Evolutionary conservation across 2,797 vertebrate genomes (phyloP).

Genomic region (Enteromius mattozi): DNA sequence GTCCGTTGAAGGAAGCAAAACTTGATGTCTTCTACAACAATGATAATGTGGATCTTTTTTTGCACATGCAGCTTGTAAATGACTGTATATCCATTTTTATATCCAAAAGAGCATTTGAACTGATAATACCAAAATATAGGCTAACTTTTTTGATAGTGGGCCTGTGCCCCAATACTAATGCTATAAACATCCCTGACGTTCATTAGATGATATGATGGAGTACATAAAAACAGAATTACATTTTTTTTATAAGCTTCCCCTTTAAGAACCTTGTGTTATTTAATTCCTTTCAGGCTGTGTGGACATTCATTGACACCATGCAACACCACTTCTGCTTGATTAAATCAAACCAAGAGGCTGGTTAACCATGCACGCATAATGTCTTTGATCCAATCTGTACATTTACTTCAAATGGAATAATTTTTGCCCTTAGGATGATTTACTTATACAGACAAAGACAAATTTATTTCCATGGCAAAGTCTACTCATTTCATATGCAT

Average conservation of each 20-base stretch:
- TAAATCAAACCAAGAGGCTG: constrained; percentile 21
- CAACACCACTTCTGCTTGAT: constrained; percentile 8
- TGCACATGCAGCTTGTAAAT: not conserved
- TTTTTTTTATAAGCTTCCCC: not conserved
- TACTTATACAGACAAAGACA: not conserved
- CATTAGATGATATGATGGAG: not conserved
- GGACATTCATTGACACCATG: not conserved
- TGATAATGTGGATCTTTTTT: not conserved
- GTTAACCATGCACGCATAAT: constrained; percentile 9
- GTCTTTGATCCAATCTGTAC: not conserved
- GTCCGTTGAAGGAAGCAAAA: not conserved
- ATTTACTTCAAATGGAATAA: not conserved
- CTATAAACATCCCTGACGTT: not conserved
- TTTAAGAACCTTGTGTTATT: constrained; percentile 7
- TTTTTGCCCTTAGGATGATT: not conserved
- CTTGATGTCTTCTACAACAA: not conserved
- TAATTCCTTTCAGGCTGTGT: not conserved
- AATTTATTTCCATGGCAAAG: not conserved
- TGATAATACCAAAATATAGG: not conserved
- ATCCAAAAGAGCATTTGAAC: not conserved
- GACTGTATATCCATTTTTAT: too few species aligned
- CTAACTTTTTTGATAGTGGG: not conserved
- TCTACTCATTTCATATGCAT: not conserved
- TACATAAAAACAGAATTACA: not conserved
- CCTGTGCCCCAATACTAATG: not conserved